Evolutionary conservation across 2,113 vertebrate genomes (phyloP).

Genomic region (Cygnus atratus): DNA sequence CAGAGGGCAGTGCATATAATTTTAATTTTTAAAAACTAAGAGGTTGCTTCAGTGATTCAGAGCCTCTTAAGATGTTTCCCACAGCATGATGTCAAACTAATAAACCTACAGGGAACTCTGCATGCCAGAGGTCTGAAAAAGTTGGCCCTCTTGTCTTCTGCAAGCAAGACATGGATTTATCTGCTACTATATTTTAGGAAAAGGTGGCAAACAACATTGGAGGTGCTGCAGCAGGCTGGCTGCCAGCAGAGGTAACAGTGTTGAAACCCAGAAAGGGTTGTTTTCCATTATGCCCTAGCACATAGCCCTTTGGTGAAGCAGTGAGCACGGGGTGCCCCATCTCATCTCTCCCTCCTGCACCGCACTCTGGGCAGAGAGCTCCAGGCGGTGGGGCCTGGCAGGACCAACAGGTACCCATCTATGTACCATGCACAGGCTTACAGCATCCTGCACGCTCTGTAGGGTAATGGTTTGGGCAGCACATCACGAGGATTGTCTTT

Average conservation of each 20-base stretch:
- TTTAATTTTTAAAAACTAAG: conserved; percentile 13
- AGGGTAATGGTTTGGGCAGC: background rate
- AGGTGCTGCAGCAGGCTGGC: background rate
- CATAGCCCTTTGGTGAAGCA: background rate
- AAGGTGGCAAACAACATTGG: background rate
- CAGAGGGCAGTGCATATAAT: background rate
- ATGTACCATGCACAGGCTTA: background rate
- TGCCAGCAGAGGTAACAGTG: background rate
- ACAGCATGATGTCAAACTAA: background rate
- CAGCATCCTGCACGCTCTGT: background rate
- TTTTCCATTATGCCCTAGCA: background rate
- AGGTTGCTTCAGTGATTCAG: background rate
- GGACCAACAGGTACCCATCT: background rate
- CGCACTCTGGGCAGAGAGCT: background rate
- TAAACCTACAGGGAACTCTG: background rate
- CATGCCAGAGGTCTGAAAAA: background rate
- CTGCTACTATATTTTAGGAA: background rate
- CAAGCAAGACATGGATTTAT: background rate
- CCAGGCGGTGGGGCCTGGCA: background rate
- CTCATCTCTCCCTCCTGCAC: background rate
- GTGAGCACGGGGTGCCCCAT: background rate
- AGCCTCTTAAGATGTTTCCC: background rate
- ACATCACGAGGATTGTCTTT: background rate
- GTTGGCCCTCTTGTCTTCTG: background rate
- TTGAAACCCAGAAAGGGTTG: background rate